Base-by-base conservation (phyloP, 2,888 invertebrate species). In the Ypsolopha sequella region DNA sequence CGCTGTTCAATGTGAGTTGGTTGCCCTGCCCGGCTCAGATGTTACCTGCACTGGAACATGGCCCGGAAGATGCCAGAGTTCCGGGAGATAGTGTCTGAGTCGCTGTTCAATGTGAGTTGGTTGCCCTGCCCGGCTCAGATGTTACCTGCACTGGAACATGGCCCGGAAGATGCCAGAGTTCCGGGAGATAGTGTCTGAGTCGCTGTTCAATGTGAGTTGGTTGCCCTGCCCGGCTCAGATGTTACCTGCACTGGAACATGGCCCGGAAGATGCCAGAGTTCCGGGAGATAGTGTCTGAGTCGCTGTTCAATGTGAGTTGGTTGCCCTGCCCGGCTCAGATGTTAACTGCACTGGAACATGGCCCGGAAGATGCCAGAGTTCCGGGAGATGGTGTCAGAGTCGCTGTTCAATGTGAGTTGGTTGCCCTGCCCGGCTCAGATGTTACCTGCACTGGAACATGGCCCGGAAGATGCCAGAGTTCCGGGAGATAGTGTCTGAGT, bases 21-120 rank as follows among this genome's bases (percentile, higher is more conserved):
- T 59, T 92, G 92, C 10, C 48, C 48, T 10, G 39, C 9, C 6
- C 39, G n/a, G 39, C 39, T 6, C 24, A 38, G 33, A 1, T 36
- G 9, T 58, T 72, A 94, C 95, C 95, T 95, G 87, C 92, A 93
- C 75, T 98, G 98, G 57, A 98, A 88, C 82, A 99, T 91, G 0
- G 98, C 98, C 98, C 98, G 99, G 77, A 99, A 99, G 48, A 99
- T 89, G 9, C 98, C 98, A 9, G 97, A 96, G 80, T 99, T 98
- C 60, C 98, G 89, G 7, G 96, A 93, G 70, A 98, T 96, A 0
- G 96, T 98, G 0, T 92, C 90, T 0, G 91, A 82, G 59, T 93
- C 92, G 58, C 98, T 98, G 88, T 98, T 98, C 52, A 96, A 87
- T 0, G 98, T 96, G 51, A 99, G 72, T 56, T 84, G 84, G 69